Evolutionary conservation across 2,888 invertebrate genomes (phyloP).

Genomic region (Trimorus sp.): DNA sequence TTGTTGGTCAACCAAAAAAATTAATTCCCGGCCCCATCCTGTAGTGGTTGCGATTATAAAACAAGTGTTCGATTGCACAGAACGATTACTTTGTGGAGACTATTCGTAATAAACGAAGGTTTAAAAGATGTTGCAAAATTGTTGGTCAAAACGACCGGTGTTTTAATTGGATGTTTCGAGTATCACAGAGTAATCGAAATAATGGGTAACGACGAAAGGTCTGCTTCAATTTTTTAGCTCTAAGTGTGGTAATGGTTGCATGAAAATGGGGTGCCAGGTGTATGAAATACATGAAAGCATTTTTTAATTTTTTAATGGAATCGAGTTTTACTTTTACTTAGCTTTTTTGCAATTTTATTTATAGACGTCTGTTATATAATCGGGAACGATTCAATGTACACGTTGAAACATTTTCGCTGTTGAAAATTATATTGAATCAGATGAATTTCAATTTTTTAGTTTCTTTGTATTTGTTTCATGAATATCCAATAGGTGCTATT

Average conservation of each 20-base stretch:
- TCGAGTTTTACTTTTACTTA: too few relatives aligned
- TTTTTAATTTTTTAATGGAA: too few relatives aligned
- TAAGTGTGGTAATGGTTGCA: constrained; percentile 6
- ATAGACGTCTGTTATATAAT: too few relatives aligned
- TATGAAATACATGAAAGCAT: too few relatives aligned
- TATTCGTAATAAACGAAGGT: too few relatives aligned
- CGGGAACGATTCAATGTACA: too few relatives aligned
- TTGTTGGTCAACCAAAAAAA: constrained; percentile 67
- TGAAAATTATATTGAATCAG: too few relatives aligned
- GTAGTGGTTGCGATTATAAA: constrained; percentile 64
- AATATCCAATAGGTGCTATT: too few relatives aligned
- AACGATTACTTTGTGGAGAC: constrained; percentile 42
- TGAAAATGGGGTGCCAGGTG: not conserved
- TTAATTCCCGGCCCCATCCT: constrained; percentile 32
- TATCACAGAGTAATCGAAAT: constrained; percentile 38
- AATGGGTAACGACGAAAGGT: constrained; percentile 67
- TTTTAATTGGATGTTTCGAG: not conserved
- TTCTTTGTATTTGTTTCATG: too few relatives aligned
- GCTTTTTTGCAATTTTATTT: too few relatives aligned
- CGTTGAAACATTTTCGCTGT: too few relatives aligned
- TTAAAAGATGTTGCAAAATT: constrained; percentile 35
- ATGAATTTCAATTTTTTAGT: too few relatives aligned
- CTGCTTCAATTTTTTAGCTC: constrained; percentile 14
- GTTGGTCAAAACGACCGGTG: not conserved
- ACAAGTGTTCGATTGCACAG: constrained; percentile 27